Conservation (phyloP, 2,797 vertebrate species). For the Acipenser transmontanus region DNA sequence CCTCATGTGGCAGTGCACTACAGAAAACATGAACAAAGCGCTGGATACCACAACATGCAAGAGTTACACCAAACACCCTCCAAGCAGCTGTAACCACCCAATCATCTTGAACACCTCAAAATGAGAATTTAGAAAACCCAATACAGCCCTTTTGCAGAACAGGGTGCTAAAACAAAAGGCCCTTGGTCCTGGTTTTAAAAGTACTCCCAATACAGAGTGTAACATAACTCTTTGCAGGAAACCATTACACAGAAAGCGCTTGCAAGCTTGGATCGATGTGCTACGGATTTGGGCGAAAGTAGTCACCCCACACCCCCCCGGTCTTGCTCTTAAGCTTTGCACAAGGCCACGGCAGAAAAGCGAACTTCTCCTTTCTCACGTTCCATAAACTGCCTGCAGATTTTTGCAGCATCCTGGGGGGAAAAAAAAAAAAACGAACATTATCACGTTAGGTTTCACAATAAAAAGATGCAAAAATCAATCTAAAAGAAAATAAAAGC, state of each 20-base stretch:
- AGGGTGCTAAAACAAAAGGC: too few species aligned
- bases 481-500: too few species aligned
- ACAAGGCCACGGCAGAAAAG: constrained; percentile 88
- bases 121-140: not conserved
- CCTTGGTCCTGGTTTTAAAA: too few species aligned
- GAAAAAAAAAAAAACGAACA: not conserved
- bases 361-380: constrained; percentile 86
- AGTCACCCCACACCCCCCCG: not conserved
- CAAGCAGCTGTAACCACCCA: too few species aligned
- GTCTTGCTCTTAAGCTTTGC: constrained; percentile 52
- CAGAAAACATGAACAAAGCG: not conserved
- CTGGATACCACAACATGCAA: not conserved
- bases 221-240: constrained; percentile 16
- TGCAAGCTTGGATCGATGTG: constrained; percentile 29
- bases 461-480: too few species aligned
- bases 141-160: too few species aligned
- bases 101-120: not conserved
- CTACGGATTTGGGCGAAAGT: constrained; percentile 25
- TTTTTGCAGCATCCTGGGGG: constrained; percentile 78
- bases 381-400: constrained; percentile 83
- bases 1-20: not conserved
- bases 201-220: not conserved
- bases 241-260: constrained; percentile 19
- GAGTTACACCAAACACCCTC: not conserved
- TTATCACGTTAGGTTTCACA: too few species aligned